Conservation (phyloP, 1,140 invertebrate species). For the Hermatobates lingyangjiaoensis region DNA sequence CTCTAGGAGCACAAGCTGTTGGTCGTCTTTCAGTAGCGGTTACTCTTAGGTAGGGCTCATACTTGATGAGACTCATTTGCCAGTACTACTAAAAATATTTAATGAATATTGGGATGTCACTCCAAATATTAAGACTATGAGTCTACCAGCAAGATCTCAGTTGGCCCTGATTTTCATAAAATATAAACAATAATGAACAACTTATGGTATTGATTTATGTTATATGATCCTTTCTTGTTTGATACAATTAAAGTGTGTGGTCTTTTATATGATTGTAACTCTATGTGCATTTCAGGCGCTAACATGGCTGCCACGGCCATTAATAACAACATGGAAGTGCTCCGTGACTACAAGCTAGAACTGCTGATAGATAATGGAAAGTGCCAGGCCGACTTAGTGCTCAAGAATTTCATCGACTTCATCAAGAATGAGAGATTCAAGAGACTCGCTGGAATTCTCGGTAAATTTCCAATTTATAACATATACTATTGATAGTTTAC, state of each 20-base stretch:
- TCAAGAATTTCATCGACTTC: constrained; percentile 60
- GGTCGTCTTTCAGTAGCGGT: too few relatives aligned
- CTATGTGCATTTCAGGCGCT: constrained; percentile 29
- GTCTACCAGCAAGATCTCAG: not conserved
- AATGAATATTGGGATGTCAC: not conserved
- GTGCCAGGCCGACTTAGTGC: constrained; percentile 54
- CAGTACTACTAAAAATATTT: too few relatives aligned
- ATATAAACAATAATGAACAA: not conserved
- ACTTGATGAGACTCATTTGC: too few relatives aligned
- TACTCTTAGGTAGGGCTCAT: too few relatives aligned
- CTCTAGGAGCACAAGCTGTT: too few relatives aligned
- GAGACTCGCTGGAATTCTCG: constrained; percentile 48
- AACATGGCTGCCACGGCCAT: constrained; percentile 42
- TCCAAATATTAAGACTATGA: not conserved
- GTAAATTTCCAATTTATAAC: too few relatives aligned
- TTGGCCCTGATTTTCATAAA: not conserved
- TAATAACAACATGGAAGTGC: constrained; percentile 37
- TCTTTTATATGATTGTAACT: not conserved
- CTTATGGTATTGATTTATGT: not conserved
- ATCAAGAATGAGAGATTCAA: constrained; percentile 31
- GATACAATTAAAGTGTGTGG: too few relatives aligned
- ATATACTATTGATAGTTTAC: too few relatives aligned
- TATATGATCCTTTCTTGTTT: not conserved
- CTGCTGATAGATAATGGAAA: constrained; percentile 42
- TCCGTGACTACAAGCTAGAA: constrained; percentile 40